A percentile compares a stretch with the other conserved stretches of the same genome.
These are phyloP conservation scores for Diachrysia chrysitis DNA, from an alignment of 2,888 invertebrate genomes.

Conservation along the genomic window DNA sequence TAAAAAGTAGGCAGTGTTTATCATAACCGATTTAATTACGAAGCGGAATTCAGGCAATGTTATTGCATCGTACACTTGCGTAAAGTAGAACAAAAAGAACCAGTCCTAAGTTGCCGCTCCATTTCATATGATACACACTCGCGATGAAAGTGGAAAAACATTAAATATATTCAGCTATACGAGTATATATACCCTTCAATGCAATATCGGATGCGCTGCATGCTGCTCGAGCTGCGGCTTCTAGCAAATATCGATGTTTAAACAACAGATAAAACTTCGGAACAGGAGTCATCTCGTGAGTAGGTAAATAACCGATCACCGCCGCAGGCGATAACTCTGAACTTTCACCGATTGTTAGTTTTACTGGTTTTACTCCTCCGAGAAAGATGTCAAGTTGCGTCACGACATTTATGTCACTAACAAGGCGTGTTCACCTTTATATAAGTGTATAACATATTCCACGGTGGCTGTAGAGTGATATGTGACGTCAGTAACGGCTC, in stretches of 20 bases:
- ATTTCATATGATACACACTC: constrained; percentile 74
- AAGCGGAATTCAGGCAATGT: constrained; percentile 79
- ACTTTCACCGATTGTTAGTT: constrained; percentile 86
- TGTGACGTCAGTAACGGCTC: constrained; percentile 21
- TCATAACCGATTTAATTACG: constrained; percentile 82
- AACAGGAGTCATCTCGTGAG: constrained; percentile 36
- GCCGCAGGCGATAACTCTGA: constrained; percentile 61
- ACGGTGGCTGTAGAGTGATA: constrained; percentile 29
- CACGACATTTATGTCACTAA: constrained; percentile 71
- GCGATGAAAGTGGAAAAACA: constrained; percentile 69
- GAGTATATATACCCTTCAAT: constrained; percentile 50
- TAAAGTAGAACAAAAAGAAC: constrained; percentile 79
- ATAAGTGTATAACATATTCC: constrained; percentile 62
- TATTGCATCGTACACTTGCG: constrained; percentile 83
- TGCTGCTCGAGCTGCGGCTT: constrained; percentile 14
- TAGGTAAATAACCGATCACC: constrained; percentile 47
- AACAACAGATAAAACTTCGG: constrained; percentile 45
- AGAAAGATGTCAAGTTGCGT: constrained; percentile 77
- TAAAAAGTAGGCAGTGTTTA: constrained; percentile 72
- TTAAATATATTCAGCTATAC: constrained; percentile 51
- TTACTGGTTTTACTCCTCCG: constrained; percentile 73
- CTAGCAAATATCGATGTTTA: constrained; percentile 40
- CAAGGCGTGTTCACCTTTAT: constrained; percentile 65
- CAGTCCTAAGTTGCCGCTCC: constrained; percentile 81
- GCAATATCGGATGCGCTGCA: constrained; percentile 47